phyloP scores from a whole-genome alignment of 2,113 vertebrate species.

The Sigmodon hispidus region DNA sequence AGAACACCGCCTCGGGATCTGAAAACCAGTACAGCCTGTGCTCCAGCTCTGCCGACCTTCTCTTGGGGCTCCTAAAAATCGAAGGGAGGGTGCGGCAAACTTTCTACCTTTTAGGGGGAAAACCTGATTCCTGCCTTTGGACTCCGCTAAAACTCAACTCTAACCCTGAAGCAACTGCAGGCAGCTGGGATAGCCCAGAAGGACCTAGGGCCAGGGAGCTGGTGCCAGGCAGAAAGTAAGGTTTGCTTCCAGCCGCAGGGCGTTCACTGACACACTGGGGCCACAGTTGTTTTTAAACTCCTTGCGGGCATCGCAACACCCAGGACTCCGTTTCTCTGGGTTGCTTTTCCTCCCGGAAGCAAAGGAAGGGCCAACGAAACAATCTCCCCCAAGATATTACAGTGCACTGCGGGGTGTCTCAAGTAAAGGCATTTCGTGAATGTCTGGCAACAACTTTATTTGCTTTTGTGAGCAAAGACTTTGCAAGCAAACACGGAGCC shows the following conservation, averaged over 20 bases:
- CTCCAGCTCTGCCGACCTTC: background rate
- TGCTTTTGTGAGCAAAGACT: constrained; percentile 18
- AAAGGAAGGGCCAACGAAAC: constrained; percentile 21
- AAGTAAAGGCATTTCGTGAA: constrained; percentile 12
- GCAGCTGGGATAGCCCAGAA: background rate
- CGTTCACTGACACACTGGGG: background rate
- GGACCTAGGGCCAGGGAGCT: background rate
- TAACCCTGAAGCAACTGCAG: background rate
- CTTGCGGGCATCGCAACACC: background rate
- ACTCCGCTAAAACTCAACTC: background rate
- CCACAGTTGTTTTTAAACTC: constrained; percentile 34
- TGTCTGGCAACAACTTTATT: background rate
- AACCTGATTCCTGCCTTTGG: background rate
- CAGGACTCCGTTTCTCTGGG: background rate
- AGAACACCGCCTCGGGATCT: rapidly evolving
- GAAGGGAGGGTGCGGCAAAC: background rate
- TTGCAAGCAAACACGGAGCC: background rate
- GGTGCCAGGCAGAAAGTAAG: rapidly evolving
- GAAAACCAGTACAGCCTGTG: background rate
- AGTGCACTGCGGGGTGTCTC: background rate
- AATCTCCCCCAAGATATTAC: background rate
- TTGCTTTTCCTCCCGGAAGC: background rate
- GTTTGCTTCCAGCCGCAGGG: too few relatives aligned
- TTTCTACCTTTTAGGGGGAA: background rate
- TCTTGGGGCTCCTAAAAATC: background rate